Percentiles rank a stretch among this genome's conserved stretches.
Evolutionary conservation across 2,113 vertebrate species (phyloP).

Genomic region (Calyptommatus sinebrachiatus): DNA sequence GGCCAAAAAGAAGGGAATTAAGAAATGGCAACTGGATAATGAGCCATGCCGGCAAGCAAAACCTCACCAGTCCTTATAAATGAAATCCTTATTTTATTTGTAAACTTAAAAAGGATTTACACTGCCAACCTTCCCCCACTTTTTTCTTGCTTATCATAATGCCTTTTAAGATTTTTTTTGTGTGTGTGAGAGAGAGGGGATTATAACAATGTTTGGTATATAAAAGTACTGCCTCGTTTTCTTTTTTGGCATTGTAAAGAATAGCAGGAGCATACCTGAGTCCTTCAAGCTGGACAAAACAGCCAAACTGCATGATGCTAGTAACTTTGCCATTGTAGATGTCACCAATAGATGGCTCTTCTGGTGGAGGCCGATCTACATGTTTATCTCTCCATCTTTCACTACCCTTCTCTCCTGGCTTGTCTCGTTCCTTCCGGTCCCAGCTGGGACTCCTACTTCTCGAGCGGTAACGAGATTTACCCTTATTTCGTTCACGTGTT

Average conservation of each 20-base stretch:
- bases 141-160: too few species aligned
- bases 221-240: background rate
- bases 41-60: too few species aligned
- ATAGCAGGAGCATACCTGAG: conserved; percentile 75
- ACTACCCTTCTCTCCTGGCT: conserved; percentile 50
- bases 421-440: conserved; percentile 73
- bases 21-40: too few species aligned
- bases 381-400: conserved; percentile 94
- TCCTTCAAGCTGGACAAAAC: conserved; percentile 97
- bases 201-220: background rate
- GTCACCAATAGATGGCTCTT: conserved; percentile 93
- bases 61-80: too few species aligned
- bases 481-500: conserved; percentile 75
- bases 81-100: too few species aligned
- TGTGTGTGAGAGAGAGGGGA: too few species aligned
- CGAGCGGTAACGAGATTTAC: conserved; percentile 67
- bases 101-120: too few species aligned
- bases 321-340: conserved; percentile 97
- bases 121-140: too few species aligned
- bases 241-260: background rate
- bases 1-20: too few species aligned
- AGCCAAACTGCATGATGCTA: conserved; percentile 98
- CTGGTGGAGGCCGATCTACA: conserved; percentile 89
- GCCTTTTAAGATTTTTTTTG: too few species aligned
- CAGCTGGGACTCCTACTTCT: conserved; percentile 80